These are phyloP conservation scores for Blennius ocellaris DNA, from an alignment of 2,113 vertebrate species.

Conservation along the genomic window DNA sequence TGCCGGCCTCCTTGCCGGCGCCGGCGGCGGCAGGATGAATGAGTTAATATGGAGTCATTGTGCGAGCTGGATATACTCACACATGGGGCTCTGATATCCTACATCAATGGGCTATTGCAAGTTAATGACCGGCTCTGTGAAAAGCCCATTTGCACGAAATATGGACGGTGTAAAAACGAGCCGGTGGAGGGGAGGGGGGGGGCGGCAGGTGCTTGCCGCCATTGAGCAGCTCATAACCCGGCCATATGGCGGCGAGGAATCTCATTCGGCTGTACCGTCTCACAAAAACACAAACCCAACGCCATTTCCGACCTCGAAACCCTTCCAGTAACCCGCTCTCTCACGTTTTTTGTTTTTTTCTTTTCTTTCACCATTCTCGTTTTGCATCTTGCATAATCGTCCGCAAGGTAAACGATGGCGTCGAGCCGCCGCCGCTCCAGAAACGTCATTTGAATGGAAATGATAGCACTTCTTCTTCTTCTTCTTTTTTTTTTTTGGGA, in stretches of 20 bases:
- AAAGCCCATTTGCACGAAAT: conserved; percentile 77
- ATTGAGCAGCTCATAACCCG: conserved; percentile 61
- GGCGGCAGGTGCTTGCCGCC: conserved; percentile 65
- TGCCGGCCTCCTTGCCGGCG: conserved; percentile 35
- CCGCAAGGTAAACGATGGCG: conserved; percentile 64
- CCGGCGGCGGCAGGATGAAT: conserved; percentile 65
- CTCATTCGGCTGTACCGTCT: conserved; percentile 59
- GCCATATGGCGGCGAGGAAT: conserved; percentile 59
- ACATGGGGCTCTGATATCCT: conserved; percentile 66
- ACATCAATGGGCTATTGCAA: conserved; percentile 78
- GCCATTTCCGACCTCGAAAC: conserved; percentile 43
- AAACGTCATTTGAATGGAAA: conserved; percentile 75
- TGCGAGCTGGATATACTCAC: conserved; percentile 69
- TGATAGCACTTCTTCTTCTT: conserved; percentile 59
- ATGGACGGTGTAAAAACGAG: conserved; percentile 69
- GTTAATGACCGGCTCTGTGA: conserved; percentile 73
- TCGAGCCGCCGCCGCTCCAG: conserved; percentile 36
- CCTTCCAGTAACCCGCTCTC: conserved; percentile 45
- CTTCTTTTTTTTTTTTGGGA: too few relatives aligned
- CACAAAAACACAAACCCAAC: conserved; percentile 48
- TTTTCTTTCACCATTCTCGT: conserved; percentile 5
- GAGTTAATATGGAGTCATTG: conserved; percentile 72
- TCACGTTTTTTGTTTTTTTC: conserved; percentile 26
- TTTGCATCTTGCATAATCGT: conserved; percentile 72
- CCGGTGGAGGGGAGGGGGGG: too few relatives aligned